These are phyloP conservation scores for Anarhynchus alexandrinus DNA, from an alignment of 2,113 vertebrate species.

Conservation along the genomic window DNA sequence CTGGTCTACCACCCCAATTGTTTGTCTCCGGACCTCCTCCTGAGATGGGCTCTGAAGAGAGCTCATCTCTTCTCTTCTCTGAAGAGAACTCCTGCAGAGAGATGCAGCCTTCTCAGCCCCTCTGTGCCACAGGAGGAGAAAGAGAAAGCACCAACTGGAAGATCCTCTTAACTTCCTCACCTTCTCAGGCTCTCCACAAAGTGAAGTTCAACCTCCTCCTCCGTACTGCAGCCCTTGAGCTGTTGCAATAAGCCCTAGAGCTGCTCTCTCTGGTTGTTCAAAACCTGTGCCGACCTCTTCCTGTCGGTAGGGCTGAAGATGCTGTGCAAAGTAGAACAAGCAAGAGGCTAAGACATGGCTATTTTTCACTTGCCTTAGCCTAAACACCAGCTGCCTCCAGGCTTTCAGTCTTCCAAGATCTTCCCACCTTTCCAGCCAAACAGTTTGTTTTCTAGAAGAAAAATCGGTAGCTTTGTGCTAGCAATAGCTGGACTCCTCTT, in stretches of 20 bases:
- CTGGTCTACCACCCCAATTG: neutral
- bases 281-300: neutral
- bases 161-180: neutral
- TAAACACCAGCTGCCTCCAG: neutral
- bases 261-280: neutral
- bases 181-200: neutral
- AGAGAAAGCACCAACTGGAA: neutral
- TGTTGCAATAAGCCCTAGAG: neutral
- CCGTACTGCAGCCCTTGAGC: neutral
- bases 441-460: neutral
- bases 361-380: neutral
- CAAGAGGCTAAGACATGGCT: neutral
- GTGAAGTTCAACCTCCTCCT: neutral
- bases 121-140: neutral
- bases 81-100: neutral
- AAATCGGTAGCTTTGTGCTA: neutral
- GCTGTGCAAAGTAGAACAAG: neutral
- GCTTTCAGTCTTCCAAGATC: slow-evolving; percentile 6
- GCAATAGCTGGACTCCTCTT: neutral
- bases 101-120: neutral
- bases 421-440: neutral
- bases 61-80: too few species aligned
- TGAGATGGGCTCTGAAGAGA: neutral
- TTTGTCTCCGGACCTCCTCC: neutral
- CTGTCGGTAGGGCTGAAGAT: neutral